Base-by-base conservation (phyloP, 2,888 invertebrate genomes). In the Troides oblongomaculatus region DNA sequence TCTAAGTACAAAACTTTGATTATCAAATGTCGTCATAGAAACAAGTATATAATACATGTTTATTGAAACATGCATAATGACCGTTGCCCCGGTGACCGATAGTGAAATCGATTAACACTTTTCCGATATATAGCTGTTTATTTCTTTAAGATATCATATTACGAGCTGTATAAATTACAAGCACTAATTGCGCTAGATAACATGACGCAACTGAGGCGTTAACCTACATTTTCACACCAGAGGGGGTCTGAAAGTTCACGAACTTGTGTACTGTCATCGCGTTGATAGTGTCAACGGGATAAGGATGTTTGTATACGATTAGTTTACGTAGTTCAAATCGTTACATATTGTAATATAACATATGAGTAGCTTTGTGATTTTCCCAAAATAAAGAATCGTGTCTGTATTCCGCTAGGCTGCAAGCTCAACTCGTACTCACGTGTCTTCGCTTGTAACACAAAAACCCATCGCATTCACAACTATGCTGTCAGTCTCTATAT, bases 161-260 rank as follows among this genome's bases (percentile, higher is more conserved):
- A 57, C 57, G 36, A 39, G 59, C 62, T 18, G 25, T 57, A 58
- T 63, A 23, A 46, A 62, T 59, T 39, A 66, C n/a, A 63, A 63
- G 17, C n/a, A 70, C 14, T 70, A 63, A 46, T 70, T 66, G 67
- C 66, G 60, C 43, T 70, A 61, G 64, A 70, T 66, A 67, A 70
- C 59, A 67, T 70, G 70, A 70, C 57, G 70, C 67, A 70, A 70
- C 30, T 50, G 58, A 21, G 50, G 46, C n/a, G 23, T 63, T 30
- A 68, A 43, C 30, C 58, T 62, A 67, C 63, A 50, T 66, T 25
- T 67, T 64, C 46, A 21, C 56, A 14, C 66, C 70, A 53, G 25
- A 46, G 70, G 70, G 70, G 70, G 66, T 61, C 66, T 46, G n/a
- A 61, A 60, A 46, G 70, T 43, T 70, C 60, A 25, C 36, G 70